A percentile compares a stretch with the other conserved stretches of the same genome.
Conservation (phyloP, 2,113 vertebrate genomes). For the Nycticorax nycticorax region DNA sequence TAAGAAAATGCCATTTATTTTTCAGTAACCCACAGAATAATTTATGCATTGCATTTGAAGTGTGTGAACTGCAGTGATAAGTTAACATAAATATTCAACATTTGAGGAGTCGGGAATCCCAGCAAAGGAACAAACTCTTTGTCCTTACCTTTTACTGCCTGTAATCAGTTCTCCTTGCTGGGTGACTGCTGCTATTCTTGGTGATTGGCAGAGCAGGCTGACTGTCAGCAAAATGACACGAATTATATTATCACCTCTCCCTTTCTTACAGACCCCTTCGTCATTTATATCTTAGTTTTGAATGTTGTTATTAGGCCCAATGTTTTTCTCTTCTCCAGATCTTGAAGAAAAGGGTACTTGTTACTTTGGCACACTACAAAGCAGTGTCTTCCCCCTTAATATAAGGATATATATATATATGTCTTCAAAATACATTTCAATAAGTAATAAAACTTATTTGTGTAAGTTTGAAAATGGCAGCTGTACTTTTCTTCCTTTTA, state of each 20-base stretch:
- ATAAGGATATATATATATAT: background rate
- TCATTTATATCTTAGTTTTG: conserved; percentile 8
- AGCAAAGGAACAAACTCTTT: conserved; percentile 17
- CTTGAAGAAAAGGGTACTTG: background rate
- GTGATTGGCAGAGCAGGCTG: conserved; percentile 40
- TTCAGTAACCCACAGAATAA: background rate
- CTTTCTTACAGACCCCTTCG: background rate
- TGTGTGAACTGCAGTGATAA: conserved; percentile 11
- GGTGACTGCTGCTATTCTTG: conserved; percentile 28
- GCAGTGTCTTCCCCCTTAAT: background rate
- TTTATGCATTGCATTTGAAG: conserved; percentile 4
- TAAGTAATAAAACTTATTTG: background rate
- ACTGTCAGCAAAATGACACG: background rate
- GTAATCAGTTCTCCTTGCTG: background rate
- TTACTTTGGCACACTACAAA: background rate
- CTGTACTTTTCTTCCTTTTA: background rate
- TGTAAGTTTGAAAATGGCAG: background rate
- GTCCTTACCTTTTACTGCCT: conserved; percentile 11
- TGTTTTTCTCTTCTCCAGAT: background rate
- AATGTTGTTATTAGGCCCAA: background rate
- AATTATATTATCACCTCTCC: conserved; percentile 5
- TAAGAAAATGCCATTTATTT: conserved; percentile 27
- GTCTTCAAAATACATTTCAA: background rate
- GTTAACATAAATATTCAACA: conserved; percentile 28
- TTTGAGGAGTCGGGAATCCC: background rate